phyloP scores from a whole-genome alignment of 2,888 invertebrate species.

The Agriopis aurantiaria region DNA sequence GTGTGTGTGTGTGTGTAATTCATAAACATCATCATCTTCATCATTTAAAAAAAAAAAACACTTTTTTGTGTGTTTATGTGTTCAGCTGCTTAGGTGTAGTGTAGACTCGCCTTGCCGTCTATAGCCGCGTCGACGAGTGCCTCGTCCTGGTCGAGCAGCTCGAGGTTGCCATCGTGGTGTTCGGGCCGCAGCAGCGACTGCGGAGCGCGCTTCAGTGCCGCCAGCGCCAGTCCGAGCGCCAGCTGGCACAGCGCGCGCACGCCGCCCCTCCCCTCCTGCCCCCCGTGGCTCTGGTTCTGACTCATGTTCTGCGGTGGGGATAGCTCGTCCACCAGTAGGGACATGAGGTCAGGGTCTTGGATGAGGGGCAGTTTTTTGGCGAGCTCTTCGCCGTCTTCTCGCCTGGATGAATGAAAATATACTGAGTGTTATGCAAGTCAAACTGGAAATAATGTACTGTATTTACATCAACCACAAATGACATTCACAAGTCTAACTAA shows the following conservation, averaged over 20 bases:
- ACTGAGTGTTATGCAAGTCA: no score
- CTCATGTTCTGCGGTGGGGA: constrained; percentile 56
- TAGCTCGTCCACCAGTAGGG: constrained; percentile 82
- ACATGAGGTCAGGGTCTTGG: constrained; percentile 86
- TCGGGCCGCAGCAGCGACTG: constrained; percentile 65
- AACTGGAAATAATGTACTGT: neutral
- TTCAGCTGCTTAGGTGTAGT: neutral
- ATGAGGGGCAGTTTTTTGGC: constrained; percentile 89
- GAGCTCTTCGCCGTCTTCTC: constrained; percentile 91
- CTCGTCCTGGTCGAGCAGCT: constrained; percentile 91
- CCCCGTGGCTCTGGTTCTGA: constrained; percentile 45
- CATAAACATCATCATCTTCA: no score
- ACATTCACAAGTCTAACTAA: no score
- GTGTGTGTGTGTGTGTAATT: no score
- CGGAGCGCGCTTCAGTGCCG: constrained; percentile 76
- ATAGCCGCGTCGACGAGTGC: constrained; percentile 92
- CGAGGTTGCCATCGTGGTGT: constrained; percentile 50
- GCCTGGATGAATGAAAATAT: constrained; percentile 60
- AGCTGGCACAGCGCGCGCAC: constrained; percentile 72
- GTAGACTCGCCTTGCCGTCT: constrained; percentile 84
- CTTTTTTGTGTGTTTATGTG: neutral
- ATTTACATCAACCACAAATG: neutral
- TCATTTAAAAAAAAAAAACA: no score
- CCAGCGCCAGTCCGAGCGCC: constrained; percentile 70
- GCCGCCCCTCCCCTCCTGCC: constrained; percentile 54